phyloP scores from a whole-genome alignment of 2,113 vertebrate genomes.

The Fulica atra region DNA sequence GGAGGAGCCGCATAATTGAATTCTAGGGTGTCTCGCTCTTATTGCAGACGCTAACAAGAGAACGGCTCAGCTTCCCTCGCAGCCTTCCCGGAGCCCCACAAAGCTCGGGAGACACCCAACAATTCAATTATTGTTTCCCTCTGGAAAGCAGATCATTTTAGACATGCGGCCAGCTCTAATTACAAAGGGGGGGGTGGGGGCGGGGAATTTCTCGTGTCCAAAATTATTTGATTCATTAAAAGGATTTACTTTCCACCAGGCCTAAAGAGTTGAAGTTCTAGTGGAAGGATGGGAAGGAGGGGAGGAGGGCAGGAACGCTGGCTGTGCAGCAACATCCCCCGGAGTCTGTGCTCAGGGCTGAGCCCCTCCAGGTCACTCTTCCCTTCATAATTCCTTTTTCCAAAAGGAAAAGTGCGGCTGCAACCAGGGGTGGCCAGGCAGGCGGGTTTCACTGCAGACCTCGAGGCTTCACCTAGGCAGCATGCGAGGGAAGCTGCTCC shows the following conservation, averaged over 20 bases:
- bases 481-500: fast-evolving
- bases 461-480: background rate
- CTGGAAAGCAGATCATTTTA: slow-evolving; percentile 65
- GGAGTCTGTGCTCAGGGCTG: fast-evolving
- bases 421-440: background rate
- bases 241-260: background rate
- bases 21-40: slow-evolving; percentile 62
- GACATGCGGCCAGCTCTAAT: slow-evolving; percentile 63
- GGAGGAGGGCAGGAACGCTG: background rate
- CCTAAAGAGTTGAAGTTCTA: background rate
- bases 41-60: slow-evolving; percentile 58
- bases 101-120: slow-evolving; percentile 64
- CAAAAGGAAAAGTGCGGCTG: background rate
- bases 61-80: slow-evolving; percentile 48
- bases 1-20: slow-evolving; percentile 57
- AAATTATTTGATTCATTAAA: slow-evolving; percentile 58
- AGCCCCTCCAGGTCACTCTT: background rate
- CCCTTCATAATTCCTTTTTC: background rate
- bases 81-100: slow-evolving; percentile 60
- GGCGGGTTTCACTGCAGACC: background rate
- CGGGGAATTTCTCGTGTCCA: slow-evolving; percentile 34
- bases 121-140: slow-evolving; percentile 70
- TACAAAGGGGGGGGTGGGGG: slow-evolving; percentile 41
- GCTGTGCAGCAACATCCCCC: fast-evolving
- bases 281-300: background rate